phyloP scores from a whole-genome alignment of 2,113 vertebrate genomes.

The Limanda limanda region DNA sequence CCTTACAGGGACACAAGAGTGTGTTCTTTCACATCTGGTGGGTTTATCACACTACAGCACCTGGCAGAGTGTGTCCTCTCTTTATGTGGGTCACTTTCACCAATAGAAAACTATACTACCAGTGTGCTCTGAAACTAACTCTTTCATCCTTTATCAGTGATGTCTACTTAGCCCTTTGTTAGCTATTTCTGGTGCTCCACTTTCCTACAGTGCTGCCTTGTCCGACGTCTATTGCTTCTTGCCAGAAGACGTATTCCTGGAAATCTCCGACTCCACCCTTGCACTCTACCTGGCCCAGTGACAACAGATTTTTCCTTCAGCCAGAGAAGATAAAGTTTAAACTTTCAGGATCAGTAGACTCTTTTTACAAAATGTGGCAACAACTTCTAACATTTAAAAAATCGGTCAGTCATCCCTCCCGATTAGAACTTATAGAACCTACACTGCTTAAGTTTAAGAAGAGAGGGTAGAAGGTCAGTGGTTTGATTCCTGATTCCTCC shows the following conservation, averaged over 20 bases:
- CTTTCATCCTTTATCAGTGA: neutral
- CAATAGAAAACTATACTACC: neutral
- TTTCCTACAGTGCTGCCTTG: too few species aligned
- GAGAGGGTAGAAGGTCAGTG: neutral
- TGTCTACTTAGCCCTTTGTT: neutral
- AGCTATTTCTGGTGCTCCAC: neutral
- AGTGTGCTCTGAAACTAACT: neutral
- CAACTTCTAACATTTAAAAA: too few species aligned
- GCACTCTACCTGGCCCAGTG: too few species aligned
- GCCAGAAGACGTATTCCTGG: too few species aligned
- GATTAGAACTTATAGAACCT: too few species aligned
- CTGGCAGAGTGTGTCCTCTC: neutral
- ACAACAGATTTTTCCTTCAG: too few species aligned
- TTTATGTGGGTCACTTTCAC: neutral
- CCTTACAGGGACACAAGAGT: neutral
- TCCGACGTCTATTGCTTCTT: too few species aligned
- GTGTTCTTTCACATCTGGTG: slow-evolving; percentile 37
- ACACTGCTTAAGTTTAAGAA: neutral
- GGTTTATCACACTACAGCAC: neutral
- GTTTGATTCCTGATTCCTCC: too few species aligned
- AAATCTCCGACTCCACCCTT: too few species aligned
- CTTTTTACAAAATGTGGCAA: too few species aligned
- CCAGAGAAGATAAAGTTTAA: neutral
- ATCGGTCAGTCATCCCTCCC: too few species aligned
- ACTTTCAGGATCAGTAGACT: neutral